These are phyloP conservation scores for Lota lota DNA, from an alignment of 2,113 vertebrate species.

Conservation along the genomic window DNA sequence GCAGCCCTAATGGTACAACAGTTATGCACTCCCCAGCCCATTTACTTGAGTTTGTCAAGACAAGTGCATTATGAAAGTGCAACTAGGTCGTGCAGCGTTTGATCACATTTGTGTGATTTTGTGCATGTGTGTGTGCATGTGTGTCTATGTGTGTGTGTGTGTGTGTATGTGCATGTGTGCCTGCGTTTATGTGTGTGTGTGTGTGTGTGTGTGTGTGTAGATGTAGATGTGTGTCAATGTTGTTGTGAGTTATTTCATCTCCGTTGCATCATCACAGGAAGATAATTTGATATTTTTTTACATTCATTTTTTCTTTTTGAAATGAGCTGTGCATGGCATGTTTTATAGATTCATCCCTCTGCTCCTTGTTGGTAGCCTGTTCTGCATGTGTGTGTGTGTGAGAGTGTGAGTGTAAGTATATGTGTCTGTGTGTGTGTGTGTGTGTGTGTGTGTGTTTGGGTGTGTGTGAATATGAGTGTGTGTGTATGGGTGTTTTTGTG, in stretches of 20 bases:
- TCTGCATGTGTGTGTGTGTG: conserved; percentile 15
- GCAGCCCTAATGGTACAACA: too few relatives aligned
- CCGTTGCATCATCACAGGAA: conserved; percentile 69
- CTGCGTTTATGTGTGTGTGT: too few relatives aligned
- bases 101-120: not conserved
- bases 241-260: conserved; percentile 65
- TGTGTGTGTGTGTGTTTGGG: not conserved
- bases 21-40: too few relatives aligned
- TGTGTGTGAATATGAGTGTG: not conserved
- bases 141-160: too few relatives aligned
- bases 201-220: too few relatives aligned
- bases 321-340: conserved; percentile 54
- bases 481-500: not conserved
- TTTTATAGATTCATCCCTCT: conserved; percentile 48
- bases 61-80: too few relatives aligned
- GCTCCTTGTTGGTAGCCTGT: conserved; percentile 29
- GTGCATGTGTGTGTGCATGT: too few relatives aligned
- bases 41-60: too few relatives aligned
- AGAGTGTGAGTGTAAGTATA: not conserved
- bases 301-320: conserved; percentile 60
- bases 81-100: not conserved
- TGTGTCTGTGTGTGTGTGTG: not conserved
- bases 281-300: conserved; percentile 51
- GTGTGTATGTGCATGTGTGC: too few relatives aligned
- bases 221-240: too few relatives aligned